Evolutionary conservation across 2,888 invertebrate species (phyloP).

Genomic region (Stenodera caucasica): DNA sequence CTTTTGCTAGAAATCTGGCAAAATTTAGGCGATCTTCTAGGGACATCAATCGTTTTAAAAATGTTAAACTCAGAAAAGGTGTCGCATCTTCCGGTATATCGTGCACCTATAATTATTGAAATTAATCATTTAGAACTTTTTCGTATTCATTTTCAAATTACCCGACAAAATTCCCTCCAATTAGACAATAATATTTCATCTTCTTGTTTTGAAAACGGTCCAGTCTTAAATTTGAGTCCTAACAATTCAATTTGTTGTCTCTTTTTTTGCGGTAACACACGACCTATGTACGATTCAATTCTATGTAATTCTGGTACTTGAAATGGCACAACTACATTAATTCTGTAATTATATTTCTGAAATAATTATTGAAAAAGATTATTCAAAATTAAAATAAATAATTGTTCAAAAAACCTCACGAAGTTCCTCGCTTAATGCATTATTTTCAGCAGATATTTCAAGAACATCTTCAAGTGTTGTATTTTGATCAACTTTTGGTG

Average conservation of each 20-base stretch:
- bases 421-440: neutral
- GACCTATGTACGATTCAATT: neutral
- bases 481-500: neutral
- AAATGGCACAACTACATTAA: neutral
- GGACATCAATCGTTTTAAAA: slow-evolving; percentile 8
- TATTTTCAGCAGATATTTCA: neutral
- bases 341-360: neutral
- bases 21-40: slow-evolving; percentile 28
- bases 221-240: slow-evolving; percentile 11
- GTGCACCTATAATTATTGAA: slow-evolving; percentile 33
- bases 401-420: neutral
- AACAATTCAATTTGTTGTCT: neutral
- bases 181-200: slow-evolving; percentile 29
- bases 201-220: slow-evolving; percentile 30
- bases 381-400: neutral
- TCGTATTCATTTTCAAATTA: slow-evolving; percentile 16
- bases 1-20: slow-evolving; percentile 32
- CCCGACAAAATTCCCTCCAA: slow-evolving; percentile 31
- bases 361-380: too few relatives aligned
- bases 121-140: neutral
- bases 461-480: neutral
- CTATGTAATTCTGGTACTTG: neutral
- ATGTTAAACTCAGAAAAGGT: slow-evolving; percentile 28
- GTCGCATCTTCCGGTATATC: slow-evolving; percentile 27
- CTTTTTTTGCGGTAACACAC: neutral